Base-by-base conservation (phyloP, 2,797 vertebrate species). In the Sarcophilus harrisii region DNA sequence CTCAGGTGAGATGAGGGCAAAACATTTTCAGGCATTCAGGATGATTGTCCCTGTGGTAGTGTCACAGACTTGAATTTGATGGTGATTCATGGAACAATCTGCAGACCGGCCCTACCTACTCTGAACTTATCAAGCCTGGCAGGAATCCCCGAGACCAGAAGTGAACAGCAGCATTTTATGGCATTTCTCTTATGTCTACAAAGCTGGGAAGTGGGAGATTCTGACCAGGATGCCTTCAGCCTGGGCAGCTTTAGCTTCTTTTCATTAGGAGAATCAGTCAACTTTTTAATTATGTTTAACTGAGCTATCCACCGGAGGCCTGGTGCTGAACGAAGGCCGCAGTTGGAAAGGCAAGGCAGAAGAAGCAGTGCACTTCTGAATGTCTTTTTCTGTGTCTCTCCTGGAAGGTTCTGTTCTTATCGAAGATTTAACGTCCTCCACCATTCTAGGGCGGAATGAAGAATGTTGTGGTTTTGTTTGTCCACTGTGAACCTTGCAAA, bases 381-480 rank as follows among this genome's bases (percentile, higher is more conserved):
- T 2, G 14, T 18, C 73, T 91, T 60, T 91, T 94, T 96, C n/a
- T 89, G 2, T 30, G 49, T 94, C 59, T 29, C 32, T 91, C 94
- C n/a, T 29, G 45, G 1, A 3, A 6, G 4, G 0, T 45, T 58
- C 49, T 2, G 1, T 29, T 91, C 49, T 57, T 94, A n/a, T 93
- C 95, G 57, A 28, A 14, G 73, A 12, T n/a, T 92, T 81, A 21
- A 90, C 54, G 0, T 57, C 14, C 4, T 57, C 57, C 38, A 89
- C 66, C 0, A 90, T 87, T 49, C 73, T 49, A 87, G 73, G 38
- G 73, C 38, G 60, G 27, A 57, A 73, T 87, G 16, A 89, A 54
- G 0, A 54, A 30, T 0, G 91, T 94, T 57, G 52, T 24, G 5
- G 38, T 93, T 92, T 32, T 11, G 49, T 38, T 0, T 91, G 21